Conservation (phyloP, 2,797 vertebrate species). For the Hyperoplus lanceolatus region DNA sequence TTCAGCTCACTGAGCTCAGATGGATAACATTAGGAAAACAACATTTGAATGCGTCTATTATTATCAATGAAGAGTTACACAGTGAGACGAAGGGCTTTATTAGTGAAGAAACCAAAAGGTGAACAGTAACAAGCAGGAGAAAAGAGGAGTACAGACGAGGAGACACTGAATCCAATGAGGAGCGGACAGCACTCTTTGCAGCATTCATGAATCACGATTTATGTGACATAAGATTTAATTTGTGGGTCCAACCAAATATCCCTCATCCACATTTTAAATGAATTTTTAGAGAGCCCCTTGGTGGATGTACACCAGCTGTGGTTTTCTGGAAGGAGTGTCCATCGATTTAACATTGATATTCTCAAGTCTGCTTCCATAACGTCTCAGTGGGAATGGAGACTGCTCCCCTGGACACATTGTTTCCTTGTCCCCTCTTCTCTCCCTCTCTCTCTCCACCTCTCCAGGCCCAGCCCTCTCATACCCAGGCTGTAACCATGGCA, state of each 20-base stretch:
- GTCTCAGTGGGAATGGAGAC: conserved; percentile 2
- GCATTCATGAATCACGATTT: conserved; percentile 29
- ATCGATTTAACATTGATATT: conserved; percentile 34
- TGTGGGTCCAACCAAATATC: conserved; percentile 19
- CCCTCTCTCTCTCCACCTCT: background rate
- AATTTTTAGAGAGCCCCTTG: conserved; percentile 30
- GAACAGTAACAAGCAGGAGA: background rate
- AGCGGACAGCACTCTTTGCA: conserved; percentile 9
- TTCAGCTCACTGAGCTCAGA: background rate
- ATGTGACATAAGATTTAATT: conserved; percentile 43
- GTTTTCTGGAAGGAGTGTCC: conserved; percentile 21
- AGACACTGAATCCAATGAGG: background rate
- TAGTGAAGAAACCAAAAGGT: background rate
- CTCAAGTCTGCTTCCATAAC: conserved; percentile 19
- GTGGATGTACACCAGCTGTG: conserved; percentile 59
- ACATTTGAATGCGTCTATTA: background rate
- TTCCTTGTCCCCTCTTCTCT: background rate
- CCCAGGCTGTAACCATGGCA: conserved; percentile 22
- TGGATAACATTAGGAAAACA: conserved; percentile 1
- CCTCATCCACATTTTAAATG: conserved; percentile 33
- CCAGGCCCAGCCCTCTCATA: conserved; percentile 16
- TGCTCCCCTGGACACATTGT: conserved; percentile 8
- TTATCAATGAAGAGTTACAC: background rate
- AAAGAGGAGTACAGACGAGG: conserved; percentile 3
- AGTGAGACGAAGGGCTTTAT: background rate